Percentiles rank a stretch among this genome's conserved stretches.
phyloP scores from a whole-genome alignment of 2,797 vertebrate species.

The Cetoscarus ocellatus region DNA sequence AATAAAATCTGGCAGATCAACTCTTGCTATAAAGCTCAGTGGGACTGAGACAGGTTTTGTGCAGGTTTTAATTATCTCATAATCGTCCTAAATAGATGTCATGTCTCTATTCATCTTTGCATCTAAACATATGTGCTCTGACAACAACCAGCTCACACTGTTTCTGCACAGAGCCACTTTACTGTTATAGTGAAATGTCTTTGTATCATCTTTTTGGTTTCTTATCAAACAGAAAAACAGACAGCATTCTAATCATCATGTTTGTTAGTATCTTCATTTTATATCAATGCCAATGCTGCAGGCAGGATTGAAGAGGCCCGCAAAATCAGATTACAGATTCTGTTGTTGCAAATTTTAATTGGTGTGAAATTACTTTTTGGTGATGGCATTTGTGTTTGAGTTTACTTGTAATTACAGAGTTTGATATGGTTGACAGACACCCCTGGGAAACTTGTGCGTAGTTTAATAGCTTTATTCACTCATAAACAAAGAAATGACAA shows the following conservation, averaged over 20 bases:
- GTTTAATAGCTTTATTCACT: conserved; percentile 42
- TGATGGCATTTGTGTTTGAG: conserved; percentile 65
- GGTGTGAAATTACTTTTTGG: conserved; percentile 84
- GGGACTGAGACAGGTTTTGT: conserved; percentile 75
- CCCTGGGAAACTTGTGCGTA: conserved; percentile 37
- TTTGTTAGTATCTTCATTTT: conserved; percentile 65
- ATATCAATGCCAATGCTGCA: conserved; percentile 64
- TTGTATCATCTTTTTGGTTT: conserved; percentile 22
- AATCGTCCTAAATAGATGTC: conserved; percentile 73
- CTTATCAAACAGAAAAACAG: conserved; percentile 11
- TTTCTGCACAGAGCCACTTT: conserved; percentile 13
- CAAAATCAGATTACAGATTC: conserved; percentile 55
- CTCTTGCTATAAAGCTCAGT: conserved; percentile 78
- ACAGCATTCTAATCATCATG: conserved; percentile 52
- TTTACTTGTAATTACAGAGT: conserved; percentile 67
- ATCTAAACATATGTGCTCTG: conserved; percentile 47
- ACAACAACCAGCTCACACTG: conserved; percentile 5
- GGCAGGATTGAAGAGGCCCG: conserved; percentile 54
- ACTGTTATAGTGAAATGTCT: conserved; percentile 24
- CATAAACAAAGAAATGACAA: conserved; percentile 65
- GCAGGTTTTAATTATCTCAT: conserved; percentile 77
- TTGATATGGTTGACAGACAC: conserved; percentile 72
- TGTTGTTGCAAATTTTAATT: conserved; percentile 82
- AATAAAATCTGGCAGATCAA: conserved; percentile 82
- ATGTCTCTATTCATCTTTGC: conserved; percentile 69